Base-by-base conservation (phyloP, 2,888 invertebrate genomes). In the Pycnomerus fuliginosus region DNA sequence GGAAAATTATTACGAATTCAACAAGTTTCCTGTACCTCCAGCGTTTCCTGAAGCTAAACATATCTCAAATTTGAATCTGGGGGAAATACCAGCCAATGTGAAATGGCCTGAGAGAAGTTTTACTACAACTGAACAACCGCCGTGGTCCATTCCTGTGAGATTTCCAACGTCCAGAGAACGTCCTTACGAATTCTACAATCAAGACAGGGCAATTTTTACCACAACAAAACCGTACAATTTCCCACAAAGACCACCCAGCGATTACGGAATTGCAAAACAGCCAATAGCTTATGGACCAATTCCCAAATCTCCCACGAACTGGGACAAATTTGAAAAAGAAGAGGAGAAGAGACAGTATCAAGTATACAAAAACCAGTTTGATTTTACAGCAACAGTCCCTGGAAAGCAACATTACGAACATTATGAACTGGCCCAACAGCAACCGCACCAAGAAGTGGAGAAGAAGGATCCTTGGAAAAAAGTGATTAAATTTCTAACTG, bases 401-500 rank as follows among this genome's bases (percentile, higher is more conserved):
- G 11, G 56, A 14, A 56, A 56, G 35, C 49, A 55, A 0, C 48
- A 46, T 23, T 43, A 20, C 10, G 59, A 54, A 3, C 10, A 4
- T 10, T 12, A 25, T 29, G 56, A 55, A 22, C 30, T 53, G 3
- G 31, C 55, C 40, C 60, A 61, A 33, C 53, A 46, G 14, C 59
- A 59, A 1, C 33, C 50, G 2, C 39, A 3, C 16, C 38, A 50
- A 11, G 40, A 34, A 16, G 24, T 33, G 16, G 13, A 50, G 11
- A 38, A 20, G 13, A n/a, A 17, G 16, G 74, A 74, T 43, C 80
- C 82, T 0, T 83, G 82, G 83, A 80, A 78, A 64, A 77, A 77
- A 52, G 72, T 85, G 23, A 68, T 85, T 7, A 81, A 80, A 42
- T 68, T 87, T 54, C 69, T 85, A 57, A 81, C 85, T 0, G 80